Evolutionary conservation across 2,113 vertebrate genomes (phyloP), one percentile per base, ranked within the genome.

Genomic region (Formicarius rufipectus): DNA sequence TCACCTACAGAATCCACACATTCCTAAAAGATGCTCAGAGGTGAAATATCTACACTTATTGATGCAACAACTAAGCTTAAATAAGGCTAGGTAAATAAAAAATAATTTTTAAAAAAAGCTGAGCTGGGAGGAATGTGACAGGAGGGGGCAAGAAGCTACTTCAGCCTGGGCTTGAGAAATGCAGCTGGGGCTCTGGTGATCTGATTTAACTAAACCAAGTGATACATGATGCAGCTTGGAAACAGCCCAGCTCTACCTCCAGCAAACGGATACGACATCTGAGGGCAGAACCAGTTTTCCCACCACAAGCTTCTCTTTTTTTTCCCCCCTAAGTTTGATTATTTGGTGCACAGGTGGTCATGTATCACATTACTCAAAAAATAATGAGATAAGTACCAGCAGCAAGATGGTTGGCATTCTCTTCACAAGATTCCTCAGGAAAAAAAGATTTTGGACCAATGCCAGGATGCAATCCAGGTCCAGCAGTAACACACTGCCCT

Each of bases 361-460:
- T 2, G 17, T 87, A 75, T 91, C 58, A 16, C 8, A 3, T 96
- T 80, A 55, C 87, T 90, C 72, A 58, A n/a, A n/a, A 92, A 78
- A 44, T 25, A 62, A 58, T 12, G 25, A 39, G 59, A 1, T 39
- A 80, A 63, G 40, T 64, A 84, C 37, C 12, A 30, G 76, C 52
- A 82, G 40, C 0, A 0, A 60, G 56, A 60, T 3, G 13, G 50
- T 2, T 74, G 39, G 18, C 27, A 56, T 68, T 82, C 52, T 62
- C 55, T 56, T 74, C 10, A 28, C 18, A 30, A 42, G 30, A 52
- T 52, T 77, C 71, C 79, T 85, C 44, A 63, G 42, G 63, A 71
- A 71, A 62, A 85, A 52, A 13, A 52, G 28, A 1, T 42, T 83
- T 56, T 80, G 92, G 79, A 71, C 42, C 37, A 55, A 47, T 63